These are phyloP conservation scores for Conops quadrifasciatus DNA, from an alignment of 2,888 invertebrate genomes.

Conservation along the genomic window DNA sequence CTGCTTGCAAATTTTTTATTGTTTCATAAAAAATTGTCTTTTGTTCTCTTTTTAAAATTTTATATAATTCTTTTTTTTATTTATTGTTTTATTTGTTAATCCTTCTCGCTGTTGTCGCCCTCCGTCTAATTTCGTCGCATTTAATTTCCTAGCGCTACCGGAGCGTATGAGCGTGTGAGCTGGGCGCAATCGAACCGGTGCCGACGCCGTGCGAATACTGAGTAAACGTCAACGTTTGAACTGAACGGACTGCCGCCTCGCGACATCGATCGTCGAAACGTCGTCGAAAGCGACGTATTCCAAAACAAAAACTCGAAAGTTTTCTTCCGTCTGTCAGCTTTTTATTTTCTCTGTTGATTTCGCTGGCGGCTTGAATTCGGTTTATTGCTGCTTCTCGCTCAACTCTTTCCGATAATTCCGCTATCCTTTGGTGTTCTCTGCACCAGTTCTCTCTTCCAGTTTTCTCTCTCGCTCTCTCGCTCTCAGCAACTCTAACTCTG, in stretches of 20 bases:
- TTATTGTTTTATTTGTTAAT: conserved; percentile 21
- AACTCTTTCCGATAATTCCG: neutral
- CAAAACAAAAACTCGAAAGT: conserved; percentile 28
- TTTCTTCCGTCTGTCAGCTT: conserved; percentile 1
- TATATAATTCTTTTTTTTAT: conserved; percentile 22
- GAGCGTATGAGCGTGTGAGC: neutral
- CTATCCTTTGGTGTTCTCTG: conserved; percentile 5
- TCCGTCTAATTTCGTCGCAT: neutral
- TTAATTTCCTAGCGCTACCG: neutral
- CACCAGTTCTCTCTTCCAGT: neutral
- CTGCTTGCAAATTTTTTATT: neutral
- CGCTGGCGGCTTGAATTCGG: neutral
- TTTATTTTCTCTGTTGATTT: conserved; percentile 12
- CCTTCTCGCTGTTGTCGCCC: neutral
- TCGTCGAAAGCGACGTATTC: conserved; percentile 8
- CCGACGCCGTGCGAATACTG: conserved; percentile 64
- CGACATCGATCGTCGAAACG: neutral
- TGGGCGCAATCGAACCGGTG: conserved; percentile 61
- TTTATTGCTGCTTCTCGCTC: neutral
- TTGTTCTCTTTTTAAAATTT: too few relatives aligned
- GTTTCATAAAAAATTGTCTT: neutral
- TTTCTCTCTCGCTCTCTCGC: conserved; percentile 6
- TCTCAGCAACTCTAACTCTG: neutral
- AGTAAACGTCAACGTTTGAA: conserved; percentile 60
- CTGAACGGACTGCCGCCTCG: conserved; percentile 13